phyloP scores from a whole-genome alignment of 2,888 invertebrate species.

The Yponomeuta evonymella region DNA sequence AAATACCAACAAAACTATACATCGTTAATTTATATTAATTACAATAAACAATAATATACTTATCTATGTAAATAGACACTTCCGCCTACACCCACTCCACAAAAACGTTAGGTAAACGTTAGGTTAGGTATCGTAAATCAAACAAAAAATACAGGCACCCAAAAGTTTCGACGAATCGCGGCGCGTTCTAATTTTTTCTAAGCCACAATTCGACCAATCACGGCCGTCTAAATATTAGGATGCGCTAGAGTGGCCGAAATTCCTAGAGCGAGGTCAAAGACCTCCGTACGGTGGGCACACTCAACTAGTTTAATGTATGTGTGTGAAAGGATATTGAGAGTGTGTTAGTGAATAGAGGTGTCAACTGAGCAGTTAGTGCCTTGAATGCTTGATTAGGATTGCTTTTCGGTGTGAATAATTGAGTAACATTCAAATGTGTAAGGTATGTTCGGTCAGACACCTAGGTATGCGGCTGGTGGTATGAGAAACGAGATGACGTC shows the following conservation, averaged over 20 bases:
- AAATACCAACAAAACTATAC: no score
- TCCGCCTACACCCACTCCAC: not conserved
- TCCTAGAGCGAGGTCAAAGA: conserved; percentile 27
- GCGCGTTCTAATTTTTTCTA: conserved; percentile 53
- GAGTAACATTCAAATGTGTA: not conserved
- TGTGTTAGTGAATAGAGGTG: conserved; percentile 56
- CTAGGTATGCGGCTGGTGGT: not conserved
- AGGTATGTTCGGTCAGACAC: not conserved
- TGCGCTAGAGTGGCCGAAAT: conserved; percentile 62
- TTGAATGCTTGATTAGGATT: not conserved
- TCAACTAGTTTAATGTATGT: conserved; percentile 15
- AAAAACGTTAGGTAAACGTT: conserved; percentile 25
- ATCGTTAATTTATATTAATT: no score
- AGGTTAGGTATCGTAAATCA: conserved; percentile 10
- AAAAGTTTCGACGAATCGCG: conserved; percentile 20
- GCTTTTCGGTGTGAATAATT: conserved; percentile 1
- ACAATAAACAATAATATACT: no score
- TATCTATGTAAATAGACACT: not conserved
- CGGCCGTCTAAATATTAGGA: conserved; percentile 36
- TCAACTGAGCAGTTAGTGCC: conserved; percentile 21
- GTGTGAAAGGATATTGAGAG: conserved; percentile 2
- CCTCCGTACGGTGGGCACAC: not conserved
- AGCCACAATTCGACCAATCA: conserved; percentile 44
- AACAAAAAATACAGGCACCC: not conserved
- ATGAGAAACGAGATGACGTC: not conserved